Evolutionary conservation across 2,797 vertebrate species (phyloP).

Genomic region (Molossus molossus): DNA sequence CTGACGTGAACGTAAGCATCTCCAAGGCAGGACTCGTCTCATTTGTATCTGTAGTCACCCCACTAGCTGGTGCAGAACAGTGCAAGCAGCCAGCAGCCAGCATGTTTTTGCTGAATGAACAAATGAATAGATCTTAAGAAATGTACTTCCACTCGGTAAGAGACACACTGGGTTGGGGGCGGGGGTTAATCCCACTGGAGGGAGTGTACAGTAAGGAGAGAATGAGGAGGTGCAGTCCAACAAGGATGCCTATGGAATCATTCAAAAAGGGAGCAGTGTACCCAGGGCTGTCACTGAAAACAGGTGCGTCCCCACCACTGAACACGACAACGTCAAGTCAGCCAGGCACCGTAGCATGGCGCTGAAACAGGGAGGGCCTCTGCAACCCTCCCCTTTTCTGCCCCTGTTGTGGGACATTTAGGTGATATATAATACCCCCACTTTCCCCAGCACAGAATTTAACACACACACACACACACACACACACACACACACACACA

Average conservation of each 20-base stretch:
- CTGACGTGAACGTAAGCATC: background rate
- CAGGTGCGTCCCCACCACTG: background rate
- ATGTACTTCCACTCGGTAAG: background rate
- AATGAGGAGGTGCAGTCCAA: background rate
- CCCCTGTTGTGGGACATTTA: background rate
- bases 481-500: background rate
- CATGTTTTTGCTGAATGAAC: slow-evolving; percentile 9
- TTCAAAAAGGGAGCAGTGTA: background rate
- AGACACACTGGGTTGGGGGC: background rate
- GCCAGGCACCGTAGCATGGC: background rate
- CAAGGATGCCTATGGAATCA: background rate
- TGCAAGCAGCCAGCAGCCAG: background rate
- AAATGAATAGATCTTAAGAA: slow-evolving; percentile 22
- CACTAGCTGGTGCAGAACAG: background rate
- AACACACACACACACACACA: background rate
- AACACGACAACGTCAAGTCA: background rate
- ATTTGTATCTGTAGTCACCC: background rate
- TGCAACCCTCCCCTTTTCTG: background rate
- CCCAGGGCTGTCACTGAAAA: background rate
- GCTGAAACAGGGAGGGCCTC: background rate
- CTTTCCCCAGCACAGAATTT: background rate
- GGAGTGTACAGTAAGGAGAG: background rate
- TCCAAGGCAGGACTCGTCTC: background rate
- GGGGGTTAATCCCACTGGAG: background rate
- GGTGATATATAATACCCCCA: background rate